Evolutionary conservation across 2,888 invertebrate species (phyloP).

Genomic region (Leptopilina drosophilae): DNA sequence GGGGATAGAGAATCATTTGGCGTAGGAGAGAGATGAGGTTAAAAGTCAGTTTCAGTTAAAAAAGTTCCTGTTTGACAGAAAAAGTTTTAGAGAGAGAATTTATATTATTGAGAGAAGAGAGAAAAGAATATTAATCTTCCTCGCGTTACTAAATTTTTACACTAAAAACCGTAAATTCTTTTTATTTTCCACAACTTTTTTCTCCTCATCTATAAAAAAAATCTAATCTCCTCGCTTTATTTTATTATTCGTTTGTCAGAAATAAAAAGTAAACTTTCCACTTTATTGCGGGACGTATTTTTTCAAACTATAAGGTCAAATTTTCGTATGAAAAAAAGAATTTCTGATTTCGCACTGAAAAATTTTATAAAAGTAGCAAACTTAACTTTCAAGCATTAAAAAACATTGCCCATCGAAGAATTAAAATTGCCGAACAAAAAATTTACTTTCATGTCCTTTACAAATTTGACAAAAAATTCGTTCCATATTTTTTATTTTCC

Average conservation of each 20-base stretch:
- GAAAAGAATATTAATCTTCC: conserved; percentile 26
- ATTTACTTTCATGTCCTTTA: too few relatives aligned
- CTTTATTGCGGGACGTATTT: too few relatives aligned
- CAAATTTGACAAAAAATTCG: too few relatives aligned
- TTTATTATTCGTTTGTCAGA: not conserved
- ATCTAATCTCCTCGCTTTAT: conserved; percentile 1
- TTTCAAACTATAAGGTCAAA: too few relatives aligned
- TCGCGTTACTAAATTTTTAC: not conserved
- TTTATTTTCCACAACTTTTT: not conserved
- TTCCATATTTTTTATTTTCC: too few relatives aligned
- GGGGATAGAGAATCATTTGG: not conserved
- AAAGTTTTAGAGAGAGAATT: not conserved
- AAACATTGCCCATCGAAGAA: too few relatives aligned
- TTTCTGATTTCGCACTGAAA: too few relatives aligned
- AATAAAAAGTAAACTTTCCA: too few relatives aligned
- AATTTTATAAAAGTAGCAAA: too few relatives aligned
- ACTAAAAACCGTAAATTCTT: not conserved
- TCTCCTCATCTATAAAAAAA: not conserved
- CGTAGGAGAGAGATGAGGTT: not conserved
- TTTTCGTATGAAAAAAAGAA: too few relatives aligned
- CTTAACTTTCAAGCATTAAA: too few relatives aligned
- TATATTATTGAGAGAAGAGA: not conserved
- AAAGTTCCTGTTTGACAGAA: not conserved
- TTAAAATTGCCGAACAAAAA: too few relatives aligned
- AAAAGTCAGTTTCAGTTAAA: conserved; percentile 1